These are phyloP conservation scores for Boulengeromyrus knoepffleri DNA, from an alignment of 2,113 vertebrate genomes.

Conservation along the genomic window DNA sequence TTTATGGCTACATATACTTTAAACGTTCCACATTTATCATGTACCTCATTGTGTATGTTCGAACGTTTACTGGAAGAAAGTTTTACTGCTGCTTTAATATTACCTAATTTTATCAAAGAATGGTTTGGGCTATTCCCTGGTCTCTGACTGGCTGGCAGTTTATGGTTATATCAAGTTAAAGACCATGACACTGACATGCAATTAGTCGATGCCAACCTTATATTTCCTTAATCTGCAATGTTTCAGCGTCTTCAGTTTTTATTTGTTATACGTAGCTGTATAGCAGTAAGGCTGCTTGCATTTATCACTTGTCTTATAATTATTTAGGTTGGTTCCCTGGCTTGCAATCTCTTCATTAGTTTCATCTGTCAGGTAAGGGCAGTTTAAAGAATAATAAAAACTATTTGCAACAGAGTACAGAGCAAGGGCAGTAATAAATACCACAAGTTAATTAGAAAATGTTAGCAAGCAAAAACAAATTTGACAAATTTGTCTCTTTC, in stretches of 20 bases:
- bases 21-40: neutral
- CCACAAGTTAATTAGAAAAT: neutral
- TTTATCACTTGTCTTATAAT: neutral
- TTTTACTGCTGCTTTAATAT: neutral
- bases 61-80: neutral
- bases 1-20: neutral
- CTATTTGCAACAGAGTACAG: neutral
- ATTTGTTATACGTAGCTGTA: neutral
- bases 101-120: neutral
- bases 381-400: neutral
- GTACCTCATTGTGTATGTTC: neutral
- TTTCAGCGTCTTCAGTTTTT: neutral
- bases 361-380: neutral
- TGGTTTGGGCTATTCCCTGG: neutral
- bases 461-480: neutral
- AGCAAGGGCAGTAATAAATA: neutral
- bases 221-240: neutral
- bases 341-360: neutral
- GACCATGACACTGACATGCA: neutral
- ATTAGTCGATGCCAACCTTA: neutral
- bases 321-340: neutral
- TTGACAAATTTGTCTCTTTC: neutral
- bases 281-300: neutral
- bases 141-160: neutral
- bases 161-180: neutral